phyloP scores from a whole-genome alignment of 2,797 vertebrate species.

The Acrossocheilus wenchowensis region DNA sequence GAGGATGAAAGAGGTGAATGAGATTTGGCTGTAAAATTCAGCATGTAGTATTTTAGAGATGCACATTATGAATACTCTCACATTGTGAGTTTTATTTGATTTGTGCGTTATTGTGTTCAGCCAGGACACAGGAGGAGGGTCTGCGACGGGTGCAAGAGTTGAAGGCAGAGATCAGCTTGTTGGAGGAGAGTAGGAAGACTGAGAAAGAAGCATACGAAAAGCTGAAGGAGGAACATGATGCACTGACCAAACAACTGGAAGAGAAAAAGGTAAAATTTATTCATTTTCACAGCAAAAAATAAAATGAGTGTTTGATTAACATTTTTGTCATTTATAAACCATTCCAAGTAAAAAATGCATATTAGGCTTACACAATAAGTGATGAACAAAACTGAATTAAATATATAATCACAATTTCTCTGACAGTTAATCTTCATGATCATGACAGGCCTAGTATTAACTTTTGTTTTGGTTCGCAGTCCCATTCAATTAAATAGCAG shows the following conservation, averaged over 20 bases:
- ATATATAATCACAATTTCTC: too few species aligned
- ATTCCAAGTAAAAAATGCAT: too few species aligned
- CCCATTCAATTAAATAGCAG: background rate
- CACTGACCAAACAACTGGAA: constrained; percentile 73
- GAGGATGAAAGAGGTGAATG: constrained; percentile 86
- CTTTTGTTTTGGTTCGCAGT: background rate
- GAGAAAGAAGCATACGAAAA: constrained; percentile 72
- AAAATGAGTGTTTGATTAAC: background rate
- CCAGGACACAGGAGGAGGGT: constrained; percentile 78
- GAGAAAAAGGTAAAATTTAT: constrained; percentile 80
- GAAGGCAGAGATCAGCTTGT: constrained; percentile 75
- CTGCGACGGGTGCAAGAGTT: constrained; percentile 75
- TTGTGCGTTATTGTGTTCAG: constrained; percentile 56
- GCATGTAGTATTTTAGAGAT: background rate
- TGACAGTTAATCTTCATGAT: too few species aligned
- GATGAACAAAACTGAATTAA: too few species aligned
- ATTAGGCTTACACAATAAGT: too few species aligned
- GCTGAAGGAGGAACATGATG: constrained; percentile 76
- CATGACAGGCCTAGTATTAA: too few species aligned
- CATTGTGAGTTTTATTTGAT: background rate
- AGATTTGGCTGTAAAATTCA: background rate
- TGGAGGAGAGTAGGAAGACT: constrained; percentile 76
- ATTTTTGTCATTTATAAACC: too few species aligned
- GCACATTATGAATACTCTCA: background rate
- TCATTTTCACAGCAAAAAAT: background rate